Percentiles rank a stretch among this genome's conserved stretches.
phyloP scores from a whole-genome alignment of 2,797 vertebrate species.

The Monodelphis domestica region DNA sequence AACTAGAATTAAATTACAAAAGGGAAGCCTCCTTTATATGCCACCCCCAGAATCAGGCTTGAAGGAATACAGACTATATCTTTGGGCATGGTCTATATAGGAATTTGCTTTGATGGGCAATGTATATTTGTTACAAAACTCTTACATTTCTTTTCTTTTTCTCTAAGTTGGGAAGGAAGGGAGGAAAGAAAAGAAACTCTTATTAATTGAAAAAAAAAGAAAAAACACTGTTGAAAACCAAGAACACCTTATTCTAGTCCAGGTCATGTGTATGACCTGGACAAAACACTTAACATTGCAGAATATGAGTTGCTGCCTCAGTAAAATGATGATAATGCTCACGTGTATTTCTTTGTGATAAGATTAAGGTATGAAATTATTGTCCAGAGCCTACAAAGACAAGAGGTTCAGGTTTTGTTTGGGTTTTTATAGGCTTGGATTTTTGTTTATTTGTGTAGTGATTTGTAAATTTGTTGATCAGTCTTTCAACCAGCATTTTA shows the following conservation, averaged over 20 bases:
- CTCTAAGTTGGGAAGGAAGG: neutral
- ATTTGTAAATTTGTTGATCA: neutral
- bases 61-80: neutral
- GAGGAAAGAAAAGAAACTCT: neutral
- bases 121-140: neutral
- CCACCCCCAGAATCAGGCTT: neutral
- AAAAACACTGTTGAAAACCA: neutral
- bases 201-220: neutral
- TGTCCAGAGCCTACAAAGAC: neutral
- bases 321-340: neutral
- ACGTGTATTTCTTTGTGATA: neutral
- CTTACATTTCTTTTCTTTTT: neutral
- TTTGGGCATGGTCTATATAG: neutral
- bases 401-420: neutral
- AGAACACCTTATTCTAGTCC: neutral
- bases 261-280: conserved; percentile 36
- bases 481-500: neutral
- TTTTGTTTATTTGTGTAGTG: neutral
- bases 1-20: neutral
- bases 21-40: neutral
- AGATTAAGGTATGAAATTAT: neutral
- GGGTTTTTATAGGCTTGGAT: neutral
- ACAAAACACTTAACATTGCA: neutral
- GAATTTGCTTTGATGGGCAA: neutral
- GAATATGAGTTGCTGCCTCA: neutral